Percentiles rank a stretch among this genome's conserved stretches.
These are phyloP conservation scores for Ormyrus rosae DNA, from an alignment of 2,888 invertebrate genomes.

Conservation along the genomic window DNA sequence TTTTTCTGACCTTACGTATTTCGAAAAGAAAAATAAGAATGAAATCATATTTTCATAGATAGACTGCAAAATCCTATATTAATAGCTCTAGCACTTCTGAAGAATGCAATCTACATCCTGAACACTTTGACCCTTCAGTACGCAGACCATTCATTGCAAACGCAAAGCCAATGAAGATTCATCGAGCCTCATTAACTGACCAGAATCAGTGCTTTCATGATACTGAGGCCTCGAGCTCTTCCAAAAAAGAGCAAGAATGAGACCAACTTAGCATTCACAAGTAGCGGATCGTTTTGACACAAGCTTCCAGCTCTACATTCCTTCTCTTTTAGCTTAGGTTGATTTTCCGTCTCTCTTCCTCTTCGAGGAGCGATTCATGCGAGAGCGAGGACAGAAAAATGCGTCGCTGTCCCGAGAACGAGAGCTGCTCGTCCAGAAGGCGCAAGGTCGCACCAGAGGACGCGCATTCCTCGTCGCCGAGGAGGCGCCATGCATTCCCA, in stretches of 20 bases:
- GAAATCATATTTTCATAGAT: too few species aligned
- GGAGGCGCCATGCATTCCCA: background rate
- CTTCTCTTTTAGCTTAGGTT: background rate
- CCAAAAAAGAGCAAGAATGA: background rate
- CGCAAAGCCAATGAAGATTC: slow-evolving; percentile 20
- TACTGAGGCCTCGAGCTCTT: slow-evolving; percentile 1
- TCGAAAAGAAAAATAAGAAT: too few species aligned
- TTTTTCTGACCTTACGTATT: background rate
- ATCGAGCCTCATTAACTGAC: slow-evolving; percentile 1
- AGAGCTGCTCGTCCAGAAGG: background rate
- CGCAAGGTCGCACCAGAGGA: slow-evolving; percentile 15
- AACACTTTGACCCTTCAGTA: background rate
- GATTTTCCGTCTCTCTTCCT: too few species aligned
- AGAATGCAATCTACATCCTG: too few species aligned
- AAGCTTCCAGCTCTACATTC: background rate
- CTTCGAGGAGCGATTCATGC: too few species aligned
- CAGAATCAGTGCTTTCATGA: slow-evolving; percentile 13
- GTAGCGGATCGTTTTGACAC: background rate
- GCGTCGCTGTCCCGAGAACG: background rate
- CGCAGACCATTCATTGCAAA: background rate
- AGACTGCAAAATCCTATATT: background rate
- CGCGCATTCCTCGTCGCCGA: slow-evolving; percentile 9
- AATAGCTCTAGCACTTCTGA: background rate
- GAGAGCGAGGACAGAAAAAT: background rate
- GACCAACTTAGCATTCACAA: too few species aligned